Evolutionary conservation across 2,797 vertebrate species (phyloP), one percentile per base, ranked within the genome.

Genomic region (Buphagus erythrorhynchus): DNA sequence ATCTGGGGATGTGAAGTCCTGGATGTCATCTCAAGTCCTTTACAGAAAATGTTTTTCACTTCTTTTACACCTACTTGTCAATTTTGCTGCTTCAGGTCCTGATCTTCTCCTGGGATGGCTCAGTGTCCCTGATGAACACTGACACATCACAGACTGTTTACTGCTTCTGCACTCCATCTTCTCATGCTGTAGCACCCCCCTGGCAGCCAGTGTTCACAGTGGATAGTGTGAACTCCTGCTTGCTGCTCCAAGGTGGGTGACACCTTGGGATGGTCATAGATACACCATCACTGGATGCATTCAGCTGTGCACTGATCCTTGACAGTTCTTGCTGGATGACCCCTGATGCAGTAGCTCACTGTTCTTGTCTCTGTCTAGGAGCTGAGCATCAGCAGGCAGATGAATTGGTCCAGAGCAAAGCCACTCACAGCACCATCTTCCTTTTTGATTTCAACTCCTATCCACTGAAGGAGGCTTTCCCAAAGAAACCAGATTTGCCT

Each of bases 171-270:
- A 71, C 35, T 6, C 97, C 97, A 8, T 33, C 76, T 10, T 61
- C 95, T 48, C 76, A 91, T n/a, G 69, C 15, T 31, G 82, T 95
- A 36, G 92, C 29, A 8, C 58, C 26, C 6, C 88, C 97, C 74
- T 98, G 98, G 98, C 95, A 97, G 78, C 98, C 98, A 0, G 76
- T 98, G 58, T 98, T 98, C 63, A 42, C 42, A 0, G 46, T 98
- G 82, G 95, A 98, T 33, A 33, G 18, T 36, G 75, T 72, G 18
- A 96, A 90, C 22, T 85, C 90, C 2, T 96, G 51, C 63, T 91
- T 98, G 87, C 91, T 98, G 38, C 95, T 98, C 73, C 93, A 71
- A 92, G 98, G 98, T 98, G 66, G 45, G 83, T 85, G 38, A 7
- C 49, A 42, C 45, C 28, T 62, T 31, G 35, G 16, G 28, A 4